These are phyloP conservation scores for Calyptommatus sinebrachiatus DNA, from an alignment of 2,113 vertebrate genomes.

Conservation along the genomic window DNA sequence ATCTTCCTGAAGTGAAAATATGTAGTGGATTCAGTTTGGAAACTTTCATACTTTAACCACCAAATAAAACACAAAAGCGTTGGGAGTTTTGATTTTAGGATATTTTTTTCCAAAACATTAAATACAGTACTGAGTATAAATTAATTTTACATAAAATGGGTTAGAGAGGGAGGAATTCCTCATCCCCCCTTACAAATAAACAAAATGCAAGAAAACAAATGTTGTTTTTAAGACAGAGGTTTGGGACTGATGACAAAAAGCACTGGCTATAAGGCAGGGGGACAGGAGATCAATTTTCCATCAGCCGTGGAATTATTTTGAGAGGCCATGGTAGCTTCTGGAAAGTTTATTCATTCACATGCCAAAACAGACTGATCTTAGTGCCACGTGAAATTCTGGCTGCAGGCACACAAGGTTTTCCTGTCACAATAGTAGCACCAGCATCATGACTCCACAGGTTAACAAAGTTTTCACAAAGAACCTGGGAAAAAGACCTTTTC, in stretches of 20 bases:
- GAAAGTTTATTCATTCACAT: neutral
- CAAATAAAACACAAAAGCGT: slow-evolving; percentile 18
- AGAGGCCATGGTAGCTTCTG: neutral
- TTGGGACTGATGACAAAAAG: neutral
- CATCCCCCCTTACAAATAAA: slow-evolving; percentile 73
- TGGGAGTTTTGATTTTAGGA: slow-evolving; percentile 46
- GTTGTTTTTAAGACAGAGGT: neutral
- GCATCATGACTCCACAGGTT: too few relatives aligned
- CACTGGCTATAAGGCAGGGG: neutral
- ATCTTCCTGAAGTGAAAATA: neutral
- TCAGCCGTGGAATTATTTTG: neutral
- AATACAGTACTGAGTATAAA: slow-evolving; percentile 79
- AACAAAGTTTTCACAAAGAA: too few relatives aligned
- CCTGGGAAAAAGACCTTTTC: too few relatives aligned
- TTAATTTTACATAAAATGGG: slow-evolving; percentile 72
- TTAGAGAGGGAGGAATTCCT: slow-evolving; percentile 60
- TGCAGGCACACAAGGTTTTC: too few relatives aligned
- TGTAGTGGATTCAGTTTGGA: neutral
- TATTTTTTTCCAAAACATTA: slow-evolving; percentile 73
- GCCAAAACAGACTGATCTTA: neutral
- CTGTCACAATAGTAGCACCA: too few relatives aligned
- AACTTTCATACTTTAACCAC: neutral
- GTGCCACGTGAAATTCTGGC: neutral
- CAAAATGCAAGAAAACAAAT: slow-evolving; percentile 54
- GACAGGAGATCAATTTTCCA: neutral